Evolutionary conservation across 2,113 vertebrate species (phyloP), one percentile per base, ranked within the genome.

Genomic region (Phasianus colchicus): DNA sequence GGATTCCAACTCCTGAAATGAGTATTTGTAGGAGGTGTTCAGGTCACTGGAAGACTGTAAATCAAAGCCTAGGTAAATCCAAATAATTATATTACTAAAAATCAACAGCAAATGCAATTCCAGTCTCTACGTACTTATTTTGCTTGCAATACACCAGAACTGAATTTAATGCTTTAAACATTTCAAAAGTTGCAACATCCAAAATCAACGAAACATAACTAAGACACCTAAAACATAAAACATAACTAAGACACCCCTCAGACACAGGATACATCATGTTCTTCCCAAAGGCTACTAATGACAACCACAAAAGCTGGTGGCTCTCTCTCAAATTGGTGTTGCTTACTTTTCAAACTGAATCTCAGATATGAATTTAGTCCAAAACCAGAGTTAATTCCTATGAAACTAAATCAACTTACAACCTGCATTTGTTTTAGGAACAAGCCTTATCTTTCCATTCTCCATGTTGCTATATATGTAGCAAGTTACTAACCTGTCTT

Each of bases 401-500:
- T 40, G 27, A 32, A 82, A 87, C 3, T n/a, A 13, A 69, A 75
- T 50, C 50, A 63, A 74, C 10, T 67, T 64, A 60, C 9, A 80
- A 86, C 48, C 9, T 1, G 0, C 19, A 38, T 36, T 70, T 61
- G 43, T 38, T 94, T 73, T 30, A 40, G 54, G 3, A 90, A 78
- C 9, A 54, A 54, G 11, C 30, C 12, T 81, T 90, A 48, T 58
- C 40, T 58, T 73, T 76, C 80, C 34, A 24, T 83, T 86, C 14
- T 65, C 50, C 8, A 7, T 19, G 14, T 38, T 86, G 13, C 21
- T 74, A 40, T 67, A 90, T 74, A 79, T 11, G 29, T 27, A 86
- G 66, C 20, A 90, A 94, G 83, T 63, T 90, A 96, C 97, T 40
- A 90, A 99, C 99, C 98, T 99, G 99, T 97, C 99, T 98, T 89